A percentile compares a stretch with the other conserved stretches of the same genome.
Evolutionary conservation across 2,797 vertebrate genomes (phyloP).

Genomic region (Bradypodion ventrale): DNA sequence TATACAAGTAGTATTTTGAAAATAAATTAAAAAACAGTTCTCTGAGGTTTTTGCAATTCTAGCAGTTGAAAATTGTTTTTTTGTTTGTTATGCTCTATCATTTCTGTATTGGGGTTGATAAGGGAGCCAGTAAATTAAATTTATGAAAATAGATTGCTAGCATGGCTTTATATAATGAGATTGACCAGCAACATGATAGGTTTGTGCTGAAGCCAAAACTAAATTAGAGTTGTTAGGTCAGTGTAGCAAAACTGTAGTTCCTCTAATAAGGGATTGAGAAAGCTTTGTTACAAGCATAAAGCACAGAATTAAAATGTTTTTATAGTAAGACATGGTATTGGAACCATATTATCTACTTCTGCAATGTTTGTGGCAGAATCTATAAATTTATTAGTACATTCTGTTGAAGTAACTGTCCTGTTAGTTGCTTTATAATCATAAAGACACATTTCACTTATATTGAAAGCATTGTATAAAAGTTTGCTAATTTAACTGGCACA

Average conservation of each 20-base stretch:
- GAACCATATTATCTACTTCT: not conserved
- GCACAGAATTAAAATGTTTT: constrained; percentile 45
- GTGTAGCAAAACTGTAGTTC: constrained; percentile 71
- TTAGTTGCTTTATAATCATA: not conserved
- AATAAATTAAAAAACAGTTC: too few species aligned
- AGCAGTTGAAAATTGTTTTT: not conserved
- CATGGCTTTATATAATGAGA: constrained; percentile 2
- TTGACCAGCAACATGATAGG: constrained; percentile 45
- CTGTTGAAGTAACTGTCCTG: not conserved
- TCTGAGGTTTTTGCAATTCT: not conserved
- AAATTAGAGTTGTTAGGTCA: constrained; percentile 53
- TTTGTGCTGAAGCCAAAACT: constrained; percentile 51
- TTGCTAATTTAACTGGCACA: not conserved
- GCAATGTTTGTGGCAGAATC: not conserved
- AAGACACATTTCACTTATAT: not conserved
- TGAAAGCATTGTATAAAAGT: not conserved
- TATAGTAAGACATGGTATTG: constrained; percentile 9
- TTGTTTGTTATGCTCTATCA: not conserved
- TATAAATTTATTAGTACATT: constrained; percentile 5
- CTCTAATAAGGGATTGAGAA: constrained; percentile 65
- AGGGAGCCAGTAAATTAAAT: not conserved
- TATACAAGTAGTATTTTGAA: not conserved
- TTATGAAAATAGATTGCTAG: not conserved
- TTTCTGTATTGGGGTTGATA: not conserved
- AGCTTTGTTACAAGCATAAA: constrained; percentile 67